Evolutionary conservation across 2,888 invertebrate genomes (phyloP), one percentile per base, ranked within the genome.

Genomic region (Prosopocoilus inquinatus): DNA sequence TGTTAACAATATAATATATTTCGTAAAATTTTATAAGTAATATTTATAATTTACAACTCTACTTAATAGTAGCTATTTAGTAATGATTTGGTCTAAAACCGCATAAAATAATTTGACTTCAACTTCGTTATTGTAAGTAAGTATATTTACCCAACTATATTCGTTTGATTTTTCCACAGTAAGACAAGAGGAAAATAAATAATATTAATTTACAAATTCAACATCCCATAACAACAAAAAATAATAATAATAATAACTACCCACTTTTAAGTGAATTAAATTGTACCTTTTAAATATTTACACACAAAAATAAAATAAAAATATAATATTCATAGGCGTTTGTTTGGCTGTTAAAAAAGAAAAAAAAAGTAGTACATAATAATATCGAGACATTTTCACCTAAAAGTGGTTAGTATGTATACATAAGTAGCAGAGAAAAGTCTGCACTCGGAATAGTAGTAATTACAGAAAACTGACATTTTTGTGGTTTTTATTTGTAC

Each of bases 1-100:
- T 65, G 65, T 68, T 68, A 68, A 68, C 68, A 68, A 67, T 68
- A 62, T 61, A 64, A 65, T 65, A 64, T 60, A 63, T 60, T 60
- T 62, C 58, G 60, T 62, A 62, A 53, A 63, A 61, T 61, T 60
- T 60, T 55, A 55, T 57, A 60, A 59, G 54, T 57, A 55, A 46
- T 56, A 51, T 47, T 50, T 34, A 56, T 56, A 46, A 46, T 48
- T 41, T 53, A 57, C 53, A 57, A 46, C 53, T 53, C 53, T 57
- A 53, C 32, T 43, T 52, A 32, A 55, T 9, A 55, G 46, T 48
- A 55, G 50, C 35, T 47, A 51, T 46, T 49, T 43, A 11, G 13
- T 51, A 36, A 43, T 34, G 11, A 28, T 50, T 50, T 54, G 50
- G 49, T 53, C 48, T 48, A 48, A 49, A 46, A 55, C 39, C 41